Evolutionary conservation across 2,113 vertebrate species (phyloP).

Genomic region (Sinocyclocheilus anophthalmus): DNA sequence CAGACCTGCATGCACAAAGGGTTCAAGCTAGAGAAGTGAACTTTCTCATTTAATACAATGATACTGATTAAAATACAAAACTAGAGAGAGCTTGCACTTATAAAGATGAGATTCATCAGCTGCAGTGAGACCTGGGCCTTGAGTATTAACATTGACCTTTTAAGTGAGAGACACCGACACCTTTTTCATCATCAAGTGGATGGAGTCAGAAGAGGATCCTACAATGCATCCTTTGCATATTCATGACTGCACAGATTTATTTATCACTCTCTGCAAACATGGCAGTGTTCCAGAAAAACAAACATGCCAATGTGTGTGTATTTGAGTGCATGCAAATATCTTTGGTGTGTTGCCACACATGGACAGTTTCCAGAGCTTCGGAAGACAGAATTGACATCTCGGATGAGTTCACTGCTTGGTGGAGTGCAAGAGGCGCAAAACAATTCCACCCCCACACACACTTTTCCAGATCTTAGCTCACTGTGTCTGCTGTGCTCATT

Average conservation of each 20-base stretch:
- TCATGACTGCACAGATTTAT: slow-evolving; percentile 55
- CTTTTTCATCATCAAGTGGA: slow-evolving; percentile 31
- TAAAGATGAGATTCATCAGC: neutral
- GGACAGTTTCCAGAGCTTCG: slow-evolving; percentile 21
- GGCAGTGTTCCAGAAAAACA: slow-evolving; percentile 49
- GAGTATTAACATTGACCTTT: slow-evolving; percentile 26
- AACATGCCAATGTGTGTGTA: slow-evolving; percentile 38
- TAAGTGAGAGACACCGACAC: slow-evolving; percentile 18
- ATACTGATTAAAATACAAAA: neutral
- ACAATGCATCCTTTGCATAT: slow-evolving; percentile 52
- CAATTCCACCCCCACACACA: too few species aligned
- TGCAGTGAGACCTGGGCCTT: neutral
- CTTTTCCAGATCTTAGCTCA: slow-evolving; percentile 20
- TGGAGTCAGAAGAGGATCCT: slow-evolving; percentile 37
- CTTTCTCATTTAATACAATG: neutral
- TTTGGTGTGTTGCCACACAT: slow-evolving; percentile 36
- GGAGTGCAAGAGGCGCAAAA: slow-evolving; percentile 39
- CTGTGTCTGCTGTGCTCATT: slow-evolving; percentile 57
- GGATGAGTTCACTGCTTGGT: slow-evolving; percentile 32
- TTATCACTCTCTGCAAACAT: slow-evolving; percentile 53
- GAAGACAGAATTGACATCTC: slow-evolving; percentile 40
- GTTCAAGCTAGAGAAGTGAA: neutral
- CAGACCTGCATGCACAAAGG: neutral
- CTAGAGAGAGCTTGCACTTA: neutral
- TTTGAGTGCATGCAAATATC: slow-evolving; percentile 36